Conservation (phyloP, 2,797 vertebrate species). For the Argyrosomus regius region DNA sequence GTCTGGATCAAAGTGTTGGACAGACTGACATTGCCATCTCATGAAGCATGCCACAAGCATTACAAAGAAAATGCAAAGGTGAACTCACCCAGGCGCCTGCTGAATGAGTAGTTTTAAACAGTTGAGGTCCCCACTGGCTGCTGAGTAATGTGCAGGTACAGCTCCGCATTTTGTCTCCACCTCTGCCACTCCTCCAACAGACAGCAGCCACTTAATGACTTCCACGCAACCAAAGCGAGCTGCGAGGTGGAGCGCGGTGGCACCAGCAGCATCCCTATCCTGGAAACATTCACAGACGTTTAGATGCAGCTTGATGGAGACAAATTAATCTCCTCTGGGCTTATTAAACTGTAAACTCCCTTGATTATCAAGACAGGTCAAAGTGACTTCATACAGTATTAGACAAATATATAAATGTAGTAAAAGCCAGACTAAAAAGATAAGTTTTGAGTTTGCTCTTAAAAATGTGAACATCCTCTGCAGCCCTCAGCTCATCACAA, state of each 20-base stretch:
- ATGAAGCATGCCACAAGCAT: no score
- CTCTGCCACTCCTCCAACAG: slow-evolving; percentile 74
- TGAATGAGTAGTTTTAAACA: slow-evolving; percentile 87
- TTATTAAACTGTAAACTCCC: not conserved
- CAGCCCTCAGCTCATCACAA: no score
- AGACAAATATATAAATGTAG: no score
- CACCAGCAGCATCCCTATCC: slow-evolving; percentile 87
- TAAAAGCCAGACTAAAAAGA: no score
- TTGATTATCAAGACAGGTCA: not conserved
- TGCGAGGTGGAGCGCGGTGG: slow-evolving; percentile 88
- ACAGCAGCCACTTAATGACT: slow-evolving; percentile 87
- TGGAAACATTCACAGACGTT: slow-evolving; percentile 44
- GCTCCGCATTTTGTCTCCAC: slow-evolving; percentile 87
- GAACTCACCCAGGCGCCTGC: slow-evolving; percentile 81
- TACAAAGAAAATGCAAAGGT: not conserved
- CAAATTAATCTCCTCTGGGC: not conserved
- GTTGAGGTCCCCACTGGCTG: slow-evolving; percentile 87
- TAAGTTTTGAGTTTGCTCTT: no score
- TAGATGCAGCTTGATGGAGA: not conserved
- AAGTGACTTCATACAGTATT: no score
- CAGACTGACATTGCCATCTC: not conserved
- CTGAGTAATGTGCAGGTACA: slow-evolving; percentile 89
- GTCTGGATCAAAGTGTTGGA: not conserved
- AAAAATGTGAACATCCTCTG: no score
- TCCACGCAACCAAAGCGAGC: slow-evolving; percentile 85